Base-by-base conservation (phyloP, 2,888 invertebrate species). In the Zootermopsis nevadensis region DNA sequence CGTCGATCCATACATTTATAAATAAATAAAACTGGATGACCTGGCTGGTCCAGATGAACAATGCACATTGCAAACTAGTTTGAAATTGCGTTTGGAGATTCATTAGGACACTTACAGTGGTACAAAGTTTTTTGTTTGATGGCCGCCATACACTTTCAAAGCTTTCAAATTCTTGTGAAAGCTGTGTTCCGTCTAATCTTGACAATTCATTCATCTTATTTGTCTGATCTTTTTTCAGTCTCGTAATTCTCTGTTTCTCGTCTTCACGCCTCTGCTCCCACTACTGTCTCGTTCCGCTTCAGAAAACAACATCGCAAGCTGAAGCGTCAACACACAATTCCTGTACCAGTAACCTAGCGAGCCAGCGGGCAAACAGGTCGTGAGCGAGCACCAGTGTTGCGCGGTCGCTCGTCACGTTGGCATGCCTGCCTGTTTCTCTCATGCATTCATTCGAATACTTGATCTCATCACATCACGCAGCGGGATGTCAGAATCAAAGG, bases 331-430 rank as follows among this genome's bases (percentile, higher is more conserved):
- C 31, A 27, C 60, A 60, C 60, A 24, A 19, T 76, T 1, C 12
- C 35, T 15, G 76, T 76, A 76, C 42, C 76, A 76, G 76, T 48
- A 76, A 76, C 76, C 76, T 42, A 76, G 76, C 48, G 10, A 60
- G 60, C n/a, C n/a, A 60, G 60, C 60, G 27, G 6, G 60, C 60
- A 60, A 60, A 27, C n/a, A 27, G 60, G 6, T 27, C 60, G 22
- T n/a, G 27, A 27, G 27, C 12, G 48, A 12, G 10, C 48, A 15
- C 48, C n/a, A 60, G 27, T 60, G n/a, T 60, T n/a, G 60, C 60
- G 12, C n/a, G 15, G 60, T n/a, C 8, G n/a, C n/a, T 2, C 2
- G 60, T n/a, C 24, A 2, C 15, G 60, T n/a, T 60, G n/a, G n/a
- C 60, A 19, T 27, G 60, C 10, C 60, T 60, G 27, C 1, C n/a